Base-by-base conservation (phyloP, 2,113 vertebrate species). In the Lophochroa leadbeateri region DNA sequence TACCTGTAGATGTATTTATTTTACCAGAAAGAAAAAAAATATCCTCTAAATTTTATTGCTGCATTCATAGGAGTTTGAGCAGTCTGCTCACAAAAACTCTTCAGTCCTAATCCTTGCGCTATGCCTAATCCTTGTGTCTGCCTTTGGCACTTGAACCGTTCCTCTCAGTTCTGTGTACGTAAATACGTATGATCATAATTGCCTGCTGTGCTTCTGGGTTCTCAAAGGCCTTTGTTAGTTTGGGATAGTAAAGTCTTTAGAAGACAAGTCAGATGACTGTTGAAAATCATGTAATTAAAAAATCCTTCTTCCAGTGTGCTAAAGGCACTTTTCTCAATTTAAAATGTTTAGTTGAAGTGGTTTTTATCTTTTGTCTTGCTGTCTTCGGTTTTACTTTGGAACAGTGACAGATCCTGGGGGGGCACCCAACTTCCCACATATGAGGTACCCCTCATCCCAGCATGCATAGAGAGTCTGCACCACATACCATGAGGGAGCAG, bases 401-500 rank as follows among this genome's bases (percentile, higher is more conserved):
- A 63, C 21, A 58, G 52, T 14, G 35, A 33, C 37, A 60, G n/a
- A 7, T 3, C 17, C 75, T 5, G 10, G 8, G 8, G 25, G 27
- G 74, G 27, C 72, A 29, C 11, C 27, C 72, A 35, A 1, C 28
- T 82, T 16, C 46, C 37, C 52, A 2, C 10, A 11, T 37, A 17
- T 1, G 8, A 13, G 13, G 6, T 33, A 28, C 49, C n/a, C 65
- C 35, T 35, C 29, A 7, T 6, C 27, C 76, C 43, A 23, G 3
- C 5, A 1, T 0, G 1, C 25, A 9, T 0, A 4, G 35, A 13
- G 4, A 47, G 19, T 1, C 49, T 24, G 64, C 29, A 2, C 18
- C 52, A 23, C 44, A 4, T 0, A 0, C 39, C 39, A 13, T 0
- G 9, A 17, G 28, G 41, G 13, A 70, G 49, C 41, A 8, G 60